Evolutionary conservation across 1,140 invertebrate species (phyloP), one percentile per base, ranked within the genome.

Genomic region (Nymphalis io): DNA sequence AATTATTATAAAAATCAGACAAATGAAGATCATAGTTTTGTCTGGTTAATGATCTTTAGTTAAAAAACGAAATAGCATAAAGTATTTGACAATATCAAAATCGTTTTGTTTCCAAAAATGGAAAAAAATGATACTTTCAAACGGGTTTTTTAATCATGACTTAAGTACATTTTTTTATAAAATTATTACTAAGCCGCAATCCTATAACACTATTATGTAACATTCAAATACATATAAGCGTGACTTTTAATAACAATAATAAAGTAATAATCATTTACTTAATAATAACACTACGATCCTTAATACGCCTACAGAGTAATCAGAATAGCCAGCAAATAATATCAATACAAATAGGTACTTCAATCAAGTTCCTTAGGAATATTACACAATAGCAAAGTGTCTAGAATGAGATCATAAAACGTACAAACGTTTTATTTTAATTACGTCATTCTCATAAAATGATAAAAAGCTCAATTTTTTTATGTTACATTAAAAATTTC

Each of bases 401-500:
- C n/a, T 46, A 46, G 15, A 46, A 46, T n/a, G 42, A 46, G n/a
- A n/a, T 46, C 15, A 46, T 46, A 46, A 18, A n/a, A 16, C n/a
- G 42, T 44, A n/a, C 13, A 3, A 44, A 44, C 12, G 12, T n/a
- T n/a, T 46, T 15, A 15, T 51, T 20, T 20, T 51, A 21, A 51
- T 51, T 12, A 51, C 16, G 48, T 20, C 20, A 20, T 20, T 15
- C 8, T 6, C 12, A 44, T 13, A 44, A 44, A 44, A 10, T 15
- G 40, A n/a, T 11, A 11, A 15, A 44, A 15, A n/a, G 40, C n/a
- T 44, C 13, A 15, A 8, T n/a, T 13, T 15, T 15, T 15, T 44
- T 44, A 57, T 40, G 60, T 55, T 51, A 59, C 60, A 71, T 53
- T 60, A 44, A 33, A 61, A 40, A 66, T 65, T 71, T 78, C 72